Conservation (phyloP, 2,797 vertebrate species). For the Rhinophrynus dorsalis region DNA sequence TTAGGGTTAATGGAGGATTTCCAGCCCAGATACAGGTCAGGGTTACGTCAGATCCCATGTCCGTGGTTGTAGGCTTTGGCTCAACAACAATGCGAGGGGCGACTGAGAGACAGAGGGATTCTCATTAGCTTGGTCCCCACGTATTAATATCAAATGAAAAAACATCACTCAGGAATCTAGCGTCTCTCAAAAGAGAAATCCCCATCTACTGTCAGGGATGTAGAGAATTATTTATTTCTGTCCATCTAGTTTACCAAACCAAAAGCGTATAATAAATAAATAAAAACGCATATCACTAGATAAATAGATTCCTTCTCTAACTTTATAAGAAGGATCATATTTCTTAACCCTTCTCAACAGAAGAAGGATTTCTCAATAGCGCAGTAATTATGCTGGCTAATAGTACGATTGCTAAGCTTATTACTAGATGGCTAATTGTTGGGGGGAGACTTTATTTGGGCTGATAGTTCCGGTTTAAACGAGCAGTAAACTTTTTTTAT, state of each 20-base stretch:
- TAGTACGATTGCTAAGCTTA: too few relatives aligned
- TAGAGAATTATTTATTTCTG: constrained; percentile 44
- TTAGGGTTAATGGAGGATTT: constrained; percentile 91
- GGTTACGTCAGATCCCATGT: constrained; percentile 88
- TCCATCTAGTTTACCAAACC: constrained; percentile 24
- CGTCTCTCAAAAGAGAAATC: constrained; percentile 34
- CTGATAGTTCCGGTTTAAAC: too few relatives aligned
- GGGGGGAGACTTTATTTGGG: too few relatives aligned
- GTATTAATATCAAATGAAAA: constrained; percentile 5
- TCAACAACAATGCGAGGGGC: constrained; percentile 90
- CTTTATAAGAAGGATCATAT: constrained; percentile 48
- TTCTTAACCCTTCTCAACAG: too few relatives aligned
- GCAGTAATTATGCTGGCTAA: too few relatives aligned
- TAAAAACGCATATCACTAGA: constrained; percentile 41
- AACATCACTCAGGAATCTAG: not conserved
- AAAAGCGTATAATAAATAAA: constrained; percentile 32
- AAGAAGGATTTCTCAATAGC: too few relatives aligned
- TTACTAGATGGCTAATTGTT: too few relatives aligned
- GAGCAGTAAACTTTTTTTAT: too few relatives aligned
- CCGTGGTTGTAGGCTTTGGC: constrained; percentile 83
- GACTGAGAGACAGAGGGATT: constrained; percentile 64
- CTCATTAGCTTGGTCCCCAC: constrained; percentile 32
- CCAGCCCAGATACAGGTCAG: constrained; percentile 93
- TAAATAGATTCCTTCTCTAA: constrained; percentile 20
- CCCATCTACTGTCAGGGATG: constrained; percentile 25